Evolutionary conservation across 2,888 invertebrate genomes (phyloP).

Genomic region (Dinocampus coccinellae): DNA sequence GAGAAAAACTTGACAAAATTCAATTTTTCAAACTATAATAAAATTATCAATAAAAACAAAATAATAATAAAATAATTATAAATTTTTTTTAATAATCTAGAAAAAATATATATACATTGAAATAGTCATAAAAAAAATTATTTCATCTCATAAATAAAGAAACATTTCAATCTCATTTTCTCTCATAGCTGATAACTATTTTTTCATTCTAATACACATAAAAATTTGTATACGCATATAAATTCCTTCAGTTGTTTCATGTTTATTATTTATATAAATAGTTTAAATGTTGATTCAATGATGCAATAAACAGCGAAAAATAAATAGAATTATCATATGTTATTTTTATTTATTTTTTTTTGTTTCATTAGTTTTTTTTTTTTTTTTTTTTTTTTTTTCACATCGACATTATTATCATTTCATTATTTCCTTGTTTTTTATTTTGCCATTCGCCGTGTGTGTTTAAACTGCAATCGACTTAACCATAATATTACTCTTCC

Average conservation of each 20-base stretch:
- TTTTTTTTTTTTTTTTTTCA: not conserved
- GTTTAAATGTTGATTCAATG: slow-evolving; percentile 19
- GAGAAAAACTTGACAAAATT: not conserved
- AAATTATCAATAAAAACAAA: no score
- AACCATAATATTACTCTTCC: not conserved
- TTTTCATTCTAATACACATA: not conserved
- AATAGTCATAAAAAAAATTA: no score
- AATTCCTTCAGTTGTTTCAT: no score
- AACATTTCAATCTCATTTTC: slow-evolving; percentile 13
- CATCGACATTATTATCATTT: not conserved
- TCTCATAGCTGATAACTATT: slow-evolving; percentile 20
- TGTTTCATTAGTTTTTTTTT: slow-evolving; percentile 34
- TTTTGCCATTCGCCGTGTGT: slow-evolving; percentile 6
- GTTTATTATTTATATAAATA: no score
- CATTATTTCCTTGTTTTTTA: not conserved
- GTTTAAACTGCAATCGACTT: not conserved
- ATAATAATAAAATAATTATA: no score
- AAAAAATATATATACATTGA: no score
- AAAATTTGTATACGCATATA: slow-evolving; percentile 10
- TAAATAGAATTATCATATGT: slow-evolving; percentile 31
- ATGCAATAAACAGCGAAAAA: slow-evolving; percentile 13
- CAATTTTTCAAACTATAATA: not conserved
- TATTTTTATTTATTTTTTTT: no score
- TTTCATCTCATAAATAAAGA: not conserved
- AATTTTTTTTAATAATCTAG: no score